These are phyloP conservation scores for Macrosoma leucophasiata DNA, from an alignment of 2,888 invertebrate species.

Conservation along the genomic window DNA sequence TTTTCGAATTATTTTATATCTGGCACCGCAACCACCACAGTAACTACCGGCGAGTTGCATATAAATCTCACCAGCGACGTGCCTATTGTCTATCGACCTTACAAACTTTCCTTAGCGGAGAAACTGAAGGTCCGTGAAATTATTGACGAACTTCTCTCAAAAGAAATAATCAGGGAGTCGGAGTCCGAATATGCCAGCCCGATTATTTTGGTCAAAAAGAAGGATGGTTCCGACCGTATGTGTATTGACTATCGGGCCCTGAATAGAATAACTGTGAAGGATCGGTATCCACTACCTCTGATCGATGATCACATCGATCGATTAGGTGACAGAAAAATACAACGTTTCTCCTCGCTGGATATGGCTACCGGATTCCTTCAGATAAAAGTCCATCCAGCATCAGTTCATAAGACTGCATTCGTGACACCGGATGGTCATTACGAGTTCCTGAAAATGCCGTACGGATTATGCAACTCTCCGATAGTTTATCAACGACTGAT, in stretches of 20 bases:
- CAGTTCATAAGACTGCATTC: constrained; percentile 32
- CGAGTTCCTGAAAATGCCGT: constrained; percentile 33
- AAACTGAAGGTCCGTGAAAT: constrained; percentile 28
- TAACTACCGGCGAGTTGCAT: constrained; percentile 11
- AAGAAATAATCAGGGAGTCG: constrained; percentile 32
- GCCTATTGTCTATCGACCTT: constrained; percentile 26
- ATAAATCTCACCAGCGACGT: constrained; percentile 8
- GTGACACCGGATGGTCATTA: constrained; percentile 31
- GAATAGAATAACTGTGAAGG: constrained; percentile 24
- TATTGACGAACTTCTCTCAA: constrained; percentile 26
- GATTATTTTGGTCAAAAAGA: constrained; percentile 30
- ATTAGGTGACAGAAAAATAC: constrained; percentile 18
- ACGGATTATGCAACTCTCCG: constrained; percentile 27
- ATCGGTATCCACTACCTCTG: constrained; percentile 28
- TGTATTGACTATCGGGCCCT: constrained; percentile 29
- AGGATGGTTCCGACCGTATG: constrained; percentile 31
- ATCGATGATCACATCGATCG: constrained; percentile 30
- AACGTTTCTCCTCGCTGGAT: constrained; percentile 22
- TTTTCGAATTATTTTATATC: constrained; percentile 5
- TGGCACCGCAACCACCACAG: constrained; percentile 16
- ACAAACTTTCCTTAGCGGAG: constrained; percentile 23
- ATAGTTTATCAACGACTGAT: constrained; percentile 29
- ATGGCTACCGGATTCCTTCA: constrained; percentile 31
- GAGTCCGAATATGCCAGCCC: constrained; percentile 33
- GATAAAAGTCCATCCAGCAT: constrained; percentile 22